Percentiles rank a stretch among this genome's conserved stretches.
Conservation (phyloP, 2,888 invertebrate species). For the Protonemura montana region DNA sequence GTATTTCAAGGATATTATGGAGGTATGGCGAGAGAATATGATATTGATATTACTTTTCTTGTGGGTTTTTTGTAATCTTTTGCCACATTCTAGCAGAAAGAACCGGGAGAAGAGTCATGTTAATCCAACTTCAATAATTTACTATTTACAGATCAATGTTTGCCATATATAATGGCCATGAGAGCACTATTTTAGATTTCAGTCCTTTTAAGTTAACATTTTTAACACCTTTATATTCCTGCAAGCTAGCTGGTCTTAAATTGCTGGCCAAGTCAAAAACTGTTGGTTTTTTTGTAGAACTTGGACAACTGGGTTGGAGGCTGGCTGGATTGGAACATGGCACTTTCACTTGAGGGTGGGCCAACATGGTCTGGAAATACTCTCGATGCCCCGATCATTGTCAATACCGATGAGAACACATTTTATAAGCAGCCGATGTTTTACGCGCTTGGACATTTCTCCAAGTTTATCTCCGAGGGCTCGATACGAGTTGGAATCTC, state of each 20-base stretch:
- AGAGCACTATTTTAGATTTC: too few relatives aligned
- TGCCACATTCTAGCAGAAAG: too few relatives aligned
- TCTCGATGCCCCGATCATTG: slow-evolving; percentile 66
- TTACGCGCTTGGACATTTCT: slow-evolving; percentile 83
- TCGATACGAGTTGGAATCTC: slow-evolving; percentile 61
- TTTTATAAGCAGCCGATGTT: slow-evolving; percentile 91
- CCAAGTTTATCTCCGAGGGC: slow-evolving; percentile 72
- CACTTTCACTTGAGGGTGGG: slow-evolving; percentile 61
- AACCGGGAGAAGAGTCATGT: too few relatives aligned
- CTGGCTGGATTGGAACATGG: slow-evolving; percentile 67
- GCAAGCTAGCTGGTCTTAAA: too few relatives aligned
- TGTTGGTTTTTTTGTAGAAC: slow-evolving; percentile 54
- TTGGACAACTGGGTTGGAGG: slow-evolving; percentile 62
- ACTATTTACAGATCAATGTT: too few relatives aligned
- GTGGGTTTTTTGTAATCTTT: too few relatives aligned
- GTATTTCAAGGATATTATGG: slow-evolving; percentile 62
- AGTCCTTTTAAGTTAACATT: too few relatives aligned
- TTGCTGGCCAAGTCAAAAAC: too few relatives aligned
- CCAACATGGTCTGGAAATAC: slow-evolving; percentile 64
- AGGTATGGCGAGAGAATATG: slow-evolving; percentile 52
- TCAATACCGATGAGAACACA: slow-evolving; percentile 68
- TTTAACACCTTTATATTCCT: too few relatives aligned
- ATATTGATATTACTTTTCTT: background rate
- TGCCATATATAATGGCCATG: too few relatives aligned
- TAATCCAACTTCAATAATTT: too few relatives aligned